Evolutionary conservation across 1,140 invertebrate genomes (phyloP).

Genomic region (Pogonomyrmex barbatus): DNA sequence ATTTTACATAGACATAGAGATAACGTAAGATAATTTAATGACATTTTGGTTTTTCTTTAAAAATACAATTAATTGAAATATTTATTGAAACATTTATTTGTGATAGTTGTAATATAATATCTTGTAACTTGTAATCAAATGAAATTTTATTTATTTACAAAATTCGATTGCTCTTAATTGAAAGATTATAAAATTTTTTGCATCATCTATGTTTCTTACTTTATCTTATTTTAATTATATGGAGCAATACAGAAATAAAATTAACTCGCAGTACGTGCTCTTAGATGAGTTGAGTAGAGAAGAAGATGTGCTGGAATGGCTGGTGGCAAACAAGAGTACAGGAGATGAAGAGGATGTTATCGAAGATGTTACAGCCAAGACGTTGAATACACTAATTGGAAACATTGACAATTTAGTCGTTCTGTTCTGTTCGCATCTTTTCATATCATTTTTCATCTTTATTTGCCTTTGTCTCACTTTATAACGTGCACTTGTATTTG

Average conservation of each 20-base stretch:
- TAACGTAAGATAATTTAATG: slow-evolving; percentile 4
- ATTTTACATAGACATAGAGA: background rate
- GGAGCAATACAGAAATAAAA: slow-evolving; percentile 12
- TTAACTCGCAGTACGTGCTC: slow-evolving; percentile 63
- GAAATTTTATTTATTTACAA: background rate
- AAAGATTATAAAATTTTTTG: background rate
- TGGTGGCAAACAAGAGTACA: slow-evolving; percentile 96
- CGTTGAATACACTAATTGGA: slow-evolving; percentile 94
- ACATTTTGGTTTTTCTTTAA: background rate
- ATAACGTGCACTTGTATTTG: slow-evolving; percentile 71
- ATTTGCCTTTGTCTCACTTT: background rate
- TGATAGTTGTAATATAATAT: background rate
- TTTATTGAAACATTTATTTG: background rate
- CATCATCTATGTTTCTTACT: background rate
- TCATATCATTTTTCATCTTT: background rate
- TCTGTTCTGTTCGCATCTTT: slow-evolving; percentile 93
- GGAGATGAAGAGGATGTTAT: slow-evolving; percentile 97
- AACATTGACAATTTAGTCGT: slow-evolving; percentile 97
- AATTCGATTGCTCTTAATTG: background rate
- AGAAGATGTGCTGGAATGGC: slow-evolving; percentile 97
- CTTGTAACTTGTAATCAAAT: background rate
- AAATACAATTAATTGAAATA: background rate
- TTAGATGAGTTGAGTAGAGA: slow-evolving; percentile 95
- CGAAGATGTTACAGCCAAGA: slow-evolving; percentile 96
- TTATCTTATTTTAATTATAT: background rate